Evolutionary conservation across 92 coral and sea anemone species (phyloP).

Genomic region (Desmophyllum pertusum): DNA sequence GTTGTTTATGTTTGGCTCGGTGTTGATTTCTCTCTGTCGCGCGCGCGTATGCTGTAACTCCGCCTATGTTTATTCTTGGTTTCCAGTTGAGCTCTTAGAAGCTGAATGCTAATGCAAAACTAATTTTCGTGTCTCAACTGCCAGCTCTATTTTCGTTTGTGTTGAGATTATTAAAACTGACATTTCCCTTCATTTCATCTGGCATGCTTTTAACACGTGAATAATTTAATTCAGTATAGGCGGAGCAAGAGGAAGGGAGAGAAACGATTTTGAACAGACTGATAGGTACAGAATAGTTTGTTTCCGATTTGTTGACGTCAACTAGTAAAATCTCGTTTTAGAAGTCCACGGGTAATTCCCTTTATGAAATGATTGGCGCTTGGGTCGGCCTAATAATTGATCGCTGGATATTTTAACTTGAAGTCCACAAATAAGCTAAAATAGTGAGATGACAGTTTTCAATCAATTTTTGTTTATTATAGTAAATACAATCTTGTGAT

Average conservation of each 20-base stretch:
- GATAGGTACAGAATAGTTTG: neutral
- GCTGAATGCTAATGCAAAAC: neutral
- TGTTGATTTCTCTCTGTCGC: neutral
- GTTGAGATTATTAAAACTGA: neutral
- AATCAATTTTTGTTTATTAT: neutral
- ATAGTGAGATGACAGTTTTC: neutral
- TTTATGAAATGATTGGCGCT: neutral
- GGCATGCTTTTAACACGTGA: too few relatives aligned
- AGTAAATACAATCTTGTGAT: neutral
- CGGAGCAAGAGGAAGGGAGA: conserved; percentile 31
- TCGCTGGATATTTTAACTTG: neutral
- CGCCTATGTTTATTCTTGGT: neutral
- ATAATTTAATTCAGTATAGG: neutral
- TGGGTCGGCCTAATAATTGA: neutral
- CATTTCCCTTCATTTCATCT: neutral
- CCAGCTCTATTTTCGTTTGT: neutral
- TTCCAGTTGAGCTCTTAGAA: neutral
- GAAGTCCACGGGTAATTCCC: neutral
- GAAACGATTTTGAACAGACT: conserved; percentile 5
- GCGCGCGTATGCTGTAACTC: neutral
- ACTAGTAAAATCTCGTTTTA: neutral
- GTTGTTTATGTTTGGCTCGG: neutral
- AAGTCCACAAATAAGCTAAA: too few relatives aligned
- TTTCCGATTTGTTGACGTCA: neutral
- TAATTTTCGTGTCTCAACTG: too few relatives aligned